These are phyloP conservation scores for Microcebus ravelobensis DNA, from an alignment of 2,113 vertebrate species.

Conservation along the genomic window DNA sequence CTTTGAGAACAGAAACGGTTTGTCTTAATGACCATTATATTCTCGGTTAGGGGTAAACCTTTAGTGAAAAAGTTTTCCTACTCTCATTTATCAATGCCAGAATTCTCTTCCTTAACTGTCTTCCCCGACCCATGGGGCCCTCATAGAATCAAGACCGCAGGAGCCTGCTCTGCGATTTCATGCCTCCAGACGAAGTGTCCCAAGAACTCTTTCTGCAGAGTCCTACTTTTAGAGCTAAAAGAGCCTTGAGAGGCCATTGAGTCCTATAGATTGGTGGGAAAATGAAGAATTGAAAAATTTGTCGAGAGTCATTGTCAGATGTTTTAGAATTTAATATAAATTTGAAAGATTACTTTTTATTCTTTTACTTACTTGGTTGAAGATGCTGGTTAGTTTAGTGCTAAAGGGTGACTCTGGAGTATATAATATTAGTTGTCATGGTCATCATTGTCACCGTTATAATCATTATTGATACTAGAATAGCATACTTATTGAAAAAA, in stretches of 20 bases:
- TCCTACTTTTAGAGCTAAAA: neutral
- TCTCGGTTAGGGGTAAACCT: too few relatives aligned
- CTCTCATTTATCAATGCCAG: neutral
- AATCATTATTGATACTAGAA: neutral
- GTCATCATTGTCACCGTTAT: fast-evolving
- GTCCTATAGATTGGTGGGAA: neutral
- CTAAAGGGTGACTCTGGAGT: neutral
- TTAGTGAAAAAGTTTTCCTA: neutral
- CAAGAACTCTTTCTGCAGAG: too few relatives aligned
- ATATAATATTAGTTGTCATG: too few relatives aligned
- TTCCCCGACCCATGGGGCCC: neutral
- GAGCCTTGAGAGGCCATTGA: neutral
- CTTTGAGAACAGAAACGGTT: neutral
- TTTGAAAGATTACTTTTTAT: neutral
- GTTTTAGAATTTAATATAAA: neutral
- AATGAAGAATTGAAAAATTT: neutral
- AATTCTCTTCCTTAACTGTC: neutral
- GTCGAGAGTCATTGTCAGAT: neutral
- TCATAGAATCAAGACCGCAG: neutral
- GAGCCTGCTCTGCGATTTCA: neutral
- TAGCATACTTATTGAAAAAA: neutral
- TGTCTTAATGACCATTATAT: neutral
- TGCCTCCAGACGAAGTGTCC: neutral
- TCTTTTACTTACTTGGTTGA: neutral
- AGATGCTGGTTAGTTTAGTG: neutral